These are phyloP conservation scores for Dryobates pubescens DNA, from an alignment of 2,797 vertebrate species.

Conservation along the genomic window DNA sequence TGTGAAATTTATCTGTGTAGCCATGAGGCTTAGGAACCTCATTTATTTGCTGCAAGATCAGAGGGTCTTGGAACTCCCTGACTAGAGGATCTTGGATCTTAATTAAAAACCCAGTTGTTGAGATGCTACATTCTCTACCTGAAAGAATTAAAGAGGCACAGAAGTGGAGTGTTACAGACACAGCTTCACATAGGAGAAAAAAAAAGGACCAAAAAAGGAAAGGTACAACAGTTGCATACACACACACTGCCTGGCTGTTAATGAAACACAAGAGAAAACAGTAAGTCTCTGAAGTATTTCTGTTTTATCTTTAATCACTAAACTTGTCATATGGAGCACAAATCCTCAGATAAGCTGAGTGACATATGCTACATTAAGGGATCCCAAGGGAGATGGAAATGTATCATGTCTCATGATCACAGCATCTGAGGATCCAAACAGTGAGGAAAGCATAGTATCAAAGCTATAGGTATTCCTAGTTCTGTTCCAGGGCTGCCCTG, in stretches of 20 bases:
- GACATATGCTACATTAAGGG: neutral
- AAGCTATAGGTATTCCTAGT: neutral
- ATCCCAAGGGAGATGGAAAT: neutral
- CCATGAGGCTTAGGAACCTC: neutral
- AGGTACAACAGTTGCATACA: neutral
- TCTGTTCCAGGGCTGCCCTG: neutral
- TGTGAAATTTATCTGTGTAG: neutral
- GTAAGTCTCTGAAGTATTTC: neutral
- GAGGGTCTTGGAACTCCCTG: neutral
- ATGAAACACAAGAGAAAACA: neutral
- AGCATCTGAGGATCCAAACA: conserved; percentile 20
- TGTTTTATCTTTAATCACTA: conserved; percentile 17
- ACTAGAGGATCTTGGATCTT: neutral
- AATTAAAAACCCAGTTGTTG: neutral
- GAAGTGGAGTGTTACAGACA: neutral
- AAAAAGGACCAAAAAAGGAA: neutral
- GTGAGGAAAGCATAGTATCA: neutral
- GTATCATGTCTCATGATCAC: neutral
- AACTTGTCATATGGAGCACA: neutral
- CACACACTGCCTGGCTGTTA: neutral
- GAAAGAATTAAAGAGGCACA: neutral
- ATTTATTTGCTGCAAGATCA: neutral
- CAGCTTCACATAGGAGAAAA: neutral
- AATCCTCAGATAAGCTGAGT: conserved; percentile 17
- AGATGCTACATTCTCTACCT: neutral